These are phyloP conservation scores for Hippasteria phrygiana DNA, from an alignment of 53 echinoderm and acorn worm species.

Conservation along the genomic window DNA sequence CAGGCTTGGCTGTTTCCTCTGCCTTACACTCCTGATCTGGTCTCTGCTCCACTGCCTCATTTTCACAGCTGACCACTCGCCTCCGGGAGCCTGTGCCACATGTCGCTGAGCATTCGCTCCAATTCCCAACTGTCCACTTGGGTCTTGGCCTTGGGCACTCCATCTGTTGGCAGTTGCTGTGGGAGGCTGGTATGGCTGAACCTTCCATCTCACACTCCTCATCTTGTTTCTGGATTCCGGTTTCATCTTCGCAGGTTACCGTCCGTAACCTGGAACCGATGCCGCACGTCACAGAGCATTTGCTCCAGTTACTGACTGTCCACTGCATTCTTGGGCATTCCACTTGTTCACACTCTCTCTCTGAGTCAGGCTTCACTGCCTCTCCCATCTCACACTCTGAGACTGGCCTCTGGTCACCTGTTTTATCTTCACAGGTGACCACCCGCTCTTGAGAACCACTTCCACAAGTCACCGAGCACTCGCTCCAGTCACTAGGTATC, in stretches of 20 bases:
- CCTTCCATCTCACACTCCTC: slow-evolving; percentile 47
- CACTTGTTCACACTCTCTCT: background rate
- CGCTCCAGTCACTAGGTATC: slow-evolving; percentile 10
- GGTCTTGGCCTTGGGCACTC: background rate
- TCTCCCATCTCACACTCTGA: slow-evolving; percentile 30
- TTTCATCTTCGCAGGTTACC: slow-evolving; percentile 70
- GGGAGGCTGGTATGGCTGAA: background rate
- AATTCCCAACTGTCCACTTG: background rate
- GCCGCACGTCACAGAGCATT: slow-evolving; percentile 91
- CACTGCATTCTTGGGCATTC: background rate
- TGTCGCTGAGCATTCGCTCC: slow-evolving; percentile 71
- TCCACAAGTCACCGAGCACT: slow-evolving; percentile 88
- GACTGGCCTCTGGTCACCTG: slow-evolving; percentile 29
- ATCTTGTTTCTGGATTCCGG: slow-evolving; percentile 56
- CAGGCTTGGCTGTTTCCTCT: background rate
- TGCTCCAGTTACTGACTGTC: background rate
- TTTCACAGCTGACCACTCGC: slow-evolving; percentile 72
- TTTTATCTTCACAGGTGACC: slow-evolving; percentile 69
- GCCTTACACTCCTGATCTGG: background rate
- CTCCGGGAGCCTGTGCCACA: slow-evolving; percentile 77
- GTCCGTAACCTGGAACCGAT: slow-evolving; percentile 74
- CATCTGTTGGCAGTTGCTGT: background rate
- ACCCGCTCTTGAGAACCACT: slow-evolving; percentile 73
- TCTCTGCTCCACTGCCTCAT: slow-evolving; percentile 11
- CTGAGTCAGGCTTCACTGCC: background rate